Evolutionary conservation across 2,113 vertebrate genomes (phyloP).

Genomic region (Oreochromis tanganicae): DNA sequence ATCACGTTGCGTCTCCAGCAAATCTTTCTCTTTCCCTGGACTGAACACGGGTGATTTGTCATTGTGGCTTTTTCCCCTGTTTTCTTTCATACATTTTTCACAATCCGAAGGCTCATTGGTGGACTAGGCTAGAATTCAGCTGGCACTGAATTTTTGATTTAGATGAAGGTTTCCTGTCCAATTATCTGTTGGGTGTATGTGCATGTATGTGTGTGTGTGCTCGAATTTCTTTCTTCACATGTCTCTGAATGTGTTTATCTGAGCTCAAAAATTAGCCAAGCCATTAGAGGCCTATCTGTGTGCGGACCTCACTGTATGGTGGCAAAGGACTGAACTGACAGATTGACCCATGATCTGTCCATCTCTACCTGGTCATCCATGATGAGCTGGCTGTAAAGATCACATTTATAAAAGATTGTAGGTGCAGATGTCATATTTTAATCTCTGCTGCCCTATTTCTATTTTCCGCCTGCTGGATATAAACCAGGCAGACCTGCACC

Average conservation of each 20-base stretch:
- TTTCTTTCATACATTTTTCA: slow-evolving; percentile 56
- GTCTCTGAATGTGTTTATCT: slow-evolving; percentile 5
- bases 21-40: slow-evolving; percentile 60
- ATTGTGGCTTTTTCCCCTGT: slow-evolving; percentile 43
- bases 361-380: background rate
- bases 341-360: slow-evolving; percentile 1
- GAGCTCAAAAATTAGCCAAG: slow-evolving; percentile 1
- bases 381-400: background rate
- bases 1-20: slow-evolving; percentile 47
- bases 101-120: slow-evolving; percentile 43
- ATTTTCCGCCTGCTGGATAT: background rate
- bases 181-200: slow-evolving; percentile 32
- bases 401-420: background rate
- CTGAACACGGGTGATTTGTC: slow-evolving; percentile 56
- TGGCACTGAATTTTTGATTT: slow-evolving; percentile 47
- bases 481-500: background rate
- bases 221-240: background rate
- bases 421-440: background rate
- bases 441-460: background rate
- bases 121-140: slow-evolving; percentile 52
- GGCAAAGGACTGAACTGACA: background rate
- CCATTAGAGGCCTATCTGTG: background rate
- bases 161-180: slow-evolving; percentile 52
- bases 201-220: background rate
- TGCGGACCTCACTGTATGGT: background rate